Conservation (phyloP, 1,140 invertebrate genomes). For the Mycetomoellerius zeteki region DNA sequence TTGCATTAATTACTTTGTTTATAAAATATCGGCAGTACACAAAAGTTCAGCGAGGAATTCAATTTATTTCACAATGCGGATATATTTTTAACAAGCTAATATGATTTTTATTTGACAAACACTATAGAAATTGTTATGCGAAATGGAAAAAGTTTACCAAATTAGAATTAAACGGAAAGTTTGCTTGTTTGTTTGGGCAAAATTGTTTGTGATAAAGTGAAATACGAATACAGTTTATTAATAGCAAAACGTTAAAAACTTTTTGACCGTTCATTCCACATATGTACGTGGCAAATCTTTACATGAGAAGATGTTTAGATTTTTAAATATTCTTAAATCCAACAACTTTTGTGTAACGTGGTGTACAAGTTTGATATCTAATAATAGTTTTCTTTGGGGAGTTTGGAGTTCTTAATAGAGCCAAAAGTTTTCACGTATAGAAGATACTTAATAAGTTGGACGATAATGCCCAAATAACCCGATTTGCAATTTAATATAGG, state of each 20-base stretch:
- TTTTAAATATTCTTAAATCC: constrained; percentile 48
- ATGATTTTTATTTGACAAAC: background rate
- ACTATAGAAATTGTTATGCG: background rate
- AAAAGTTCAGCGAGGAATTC: background rate
- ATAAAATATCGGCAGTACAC: background rate
- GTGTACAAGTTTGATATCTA: constrained; percentile 54
- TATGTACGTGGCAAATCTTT: background rate
- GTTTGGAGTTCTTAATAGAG: constrained; percentile 29
- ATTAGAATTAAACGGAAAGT: constrained; percentile 32
- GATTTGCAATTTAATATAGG: constrained; percentile 58
- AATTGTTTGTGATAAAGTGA: constrained; percentile 26
- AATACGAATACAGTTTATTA: background rate
- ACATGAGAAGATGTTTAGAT: constrained; percentile 27
- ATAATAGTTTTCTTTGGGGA: constrained; percentile 61
- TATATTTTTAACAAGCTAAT: constrained; percentile 14
- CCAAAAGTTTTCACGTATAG: constrained; percentile 66
- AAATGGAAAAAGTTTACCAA: background rate
- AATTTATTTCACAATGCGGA: background rate
- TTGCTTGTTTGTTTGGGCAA: constrained; percentile 5
- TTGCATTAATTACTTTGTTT: constrained; percentile 21
- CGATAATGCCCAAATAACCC: constrained; percentile 30
- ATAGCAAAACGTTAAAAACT: constrained; percentile 11
- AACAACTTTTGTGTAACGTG: background rate
- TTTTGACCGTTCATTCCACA: constrained; percentile 1
- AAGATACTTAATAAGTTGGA: constrained; percentile 61